A percentile compares a stretch with the other conserved stretches of the same genome.
Conservation (phyloP, 2,113 vertebrate species). For the Myrmecophaga tridactyla region DNA sequence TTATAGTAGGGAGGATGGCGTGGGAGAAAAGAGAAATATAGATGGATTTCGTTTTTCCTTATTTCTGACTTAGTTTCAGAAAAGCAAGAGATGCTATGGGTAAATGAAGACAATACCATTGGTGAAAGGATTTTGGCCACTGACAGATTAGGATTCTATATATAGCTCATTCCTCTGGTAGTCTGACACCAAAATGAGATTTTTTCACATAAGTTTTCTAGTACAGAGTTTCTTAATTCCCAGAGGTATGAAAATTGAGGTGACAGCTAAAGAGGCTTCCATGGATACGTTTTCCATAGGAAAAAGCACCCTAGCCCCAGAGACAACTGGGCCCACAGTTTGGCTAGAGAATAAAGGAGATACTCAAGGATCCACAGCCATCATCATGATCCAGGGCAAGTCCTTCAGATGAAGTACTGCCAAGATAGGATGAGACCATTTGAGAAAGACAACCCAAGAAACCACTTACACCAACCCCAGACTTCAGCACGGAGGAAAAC, state of each 20-base stretch:
- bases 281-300: fast-evolving
- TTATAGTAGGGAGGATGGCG: background rate
- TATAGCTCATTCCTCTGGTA: background rate
- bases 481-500: background rate
- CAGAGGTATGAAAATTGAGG: background rate
- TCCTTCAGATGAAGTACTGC: background rate
- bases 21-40: too few relatives aligned
- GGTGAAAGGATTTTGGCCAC: background rate
- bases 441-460: background rate
- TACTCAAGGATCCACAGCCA: background rate
- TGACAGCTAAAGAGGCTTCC: too few relatives aligned
- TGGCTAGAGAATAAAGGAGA: background rate
- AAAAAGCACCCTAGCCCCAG: background rate
- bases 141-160: background rate
- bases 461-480: background rate
- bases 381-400: background rate
- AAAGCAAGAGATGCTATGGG: background rate
- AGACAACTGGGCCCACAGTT: too few relatives aligned
- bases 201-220: background rate
- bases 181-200: background rate
- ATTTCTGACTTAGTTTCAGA: too few relatives aligned
- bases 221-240: background rate
- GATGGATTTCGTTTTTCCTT: background rate
- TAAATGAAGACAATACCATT: background rate
- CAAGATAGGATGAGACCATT: background rate